These are phyloP conservation scores for Mythimna impura DNA, from an alignment of 2,888 invertebrate genomes.

Conservation along the genomic window DNA sequence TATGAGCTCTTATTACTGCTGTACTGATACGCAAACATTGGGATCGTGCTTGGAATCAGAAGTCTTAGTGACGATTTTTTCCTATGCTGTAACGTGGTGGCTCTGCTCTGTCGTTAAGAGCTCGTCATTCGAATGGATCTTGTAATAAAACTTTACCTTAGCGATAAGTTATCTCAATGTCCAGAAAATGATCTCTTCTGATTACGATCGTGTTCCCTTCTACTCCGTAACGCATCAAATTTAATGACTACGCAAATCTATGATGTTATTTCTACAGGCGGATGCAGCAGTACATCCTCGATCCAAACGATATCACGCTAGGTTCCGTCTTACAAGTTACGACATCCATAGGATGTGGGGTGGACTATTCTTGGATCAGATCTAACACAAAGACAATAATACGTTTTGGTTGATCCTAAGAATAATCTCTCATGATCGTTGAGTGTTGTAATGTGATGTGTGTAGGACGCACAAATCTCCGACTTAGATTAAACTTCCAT, in stretches of 20 bases:
- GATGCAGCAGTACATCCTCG: conserved; percentile 33
- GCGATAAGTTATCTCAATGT: background rate
- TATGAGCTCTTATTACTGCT: background rate
- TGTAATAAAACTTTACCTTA: background rate
- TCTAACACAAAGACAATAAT: conserved; percentile 27
- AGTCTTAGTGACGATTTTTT: background rate
- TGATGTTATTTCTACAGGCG: conserved; percentile 20
- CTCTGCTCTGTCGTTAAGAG: background rate
- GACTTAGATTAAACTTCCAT: background rate
- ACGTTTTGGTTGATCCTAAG: conserved; percentile 15
- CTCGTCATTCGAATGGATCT: no score
- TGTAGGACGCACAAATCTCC: conserved; percentile 9
- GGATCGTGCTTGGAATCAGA: background rate
- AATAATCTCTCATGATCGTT: conserved; percentile 8
- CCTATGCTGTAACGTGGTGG: background rate
- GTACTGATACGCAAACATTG: background rate
- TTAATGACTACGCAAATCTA: conserved; percentile 4
- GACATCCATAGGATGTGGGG: conserved; percentile 52
- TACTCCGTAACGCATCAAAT: background rate
- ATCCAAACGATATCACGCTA: conserved; percentile 34
- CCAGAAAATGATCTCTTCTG: background rate
- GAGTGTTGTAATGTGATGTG: conserved; percentile 18
- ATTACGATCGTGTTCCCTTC: background rate
- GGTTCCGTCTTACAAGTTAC: conserved; percentile 40
- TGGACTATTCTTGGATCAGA: conserved; percentile 47